Evolutionary conservation across 2,888 invertebrate species (phyloP).

Genomic region (Drosophila kuntzei): DNA sequence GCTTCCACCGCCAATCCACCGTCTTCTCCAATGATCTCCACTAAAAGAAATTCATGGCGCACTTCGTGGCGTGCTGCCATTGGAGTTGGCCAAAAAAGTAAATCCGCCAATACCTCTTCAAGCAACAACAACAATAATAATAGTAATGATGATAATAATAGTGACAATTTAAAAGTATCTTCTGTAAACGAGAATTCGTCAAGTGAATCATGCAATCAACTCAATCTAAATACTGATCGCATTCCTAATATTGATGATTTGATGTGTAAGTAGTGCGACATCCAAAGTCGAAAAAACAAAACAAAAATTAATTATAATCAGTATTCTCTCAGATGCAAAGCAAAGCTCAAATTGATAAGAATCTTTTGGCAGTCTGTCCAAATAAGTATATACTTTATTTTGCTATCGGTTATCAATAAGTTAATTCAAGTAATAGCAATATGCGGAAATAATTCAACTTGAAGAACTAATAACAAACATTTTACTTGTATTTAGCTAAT

Average conservation of each 20-base stretch:
- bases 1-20: conserved; percentile 44
- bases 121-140: conserved; percentile 22
- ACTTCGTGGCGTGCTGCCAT: conserved; percentile 76
- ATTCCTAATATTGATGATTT: conserved; percentile 62
- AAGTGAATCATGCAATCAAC: conserved; percentile 29
- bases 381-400: background rate
- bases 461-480: background rate
- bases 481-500: background rate
- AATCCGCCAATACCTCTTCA: conserved; percentile 29
- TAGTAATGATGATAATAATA: conserved; percentile 11
- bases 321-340: conserved; percentile 43
- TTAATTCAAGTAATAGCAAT: background rate
- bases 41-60: conserved; percentile 80
- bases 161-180: conserved; percentile 14
- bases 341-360: conserved; percentile 57
- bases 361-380: background rate
- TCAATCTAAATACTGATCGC: conserved; percentile 31
- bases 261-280: conserved; percentile 71
- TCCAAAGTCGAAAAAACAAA: conserved; percentile 46
- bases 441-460: background rate
- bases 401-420: background rate
- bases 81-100: conserved; percentile 50
- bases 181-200: conserved; percentile 8
- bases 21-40: conserved; percentile 62
- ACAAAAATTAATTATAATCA: conserved; percentile 6